Evolutionary conservation across 2,797 vertebrate species (phyloP), one percentile per base, ranked within the genome.

Genomic region (Rhyacichthys aspro): DNA sequence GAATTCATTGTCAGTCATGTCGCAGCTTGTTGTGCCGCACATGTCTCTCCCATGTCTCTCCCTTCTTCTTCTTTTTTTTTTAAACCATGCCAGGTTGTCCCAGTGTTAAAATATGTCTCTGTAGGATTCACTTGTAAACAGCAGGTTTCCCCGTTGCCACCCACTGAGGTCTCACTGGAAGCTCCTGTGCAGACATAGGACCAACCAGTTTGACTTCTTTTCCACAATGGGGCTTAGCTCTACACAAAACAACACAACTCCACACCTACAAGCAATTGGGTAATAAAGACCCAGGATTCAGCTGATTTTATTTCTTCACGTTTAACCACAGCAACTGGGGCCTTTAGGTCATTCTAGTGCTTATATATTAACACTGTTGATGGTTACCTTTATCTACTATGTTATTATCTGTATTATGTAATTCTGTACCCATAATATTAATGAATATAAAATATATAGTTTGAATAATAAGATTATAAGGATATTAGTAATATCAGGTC

Each of bases 201-300:
- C 60, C 23, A 6, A 88, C 88, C 81, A 63, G 86, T 78, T 49
- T n/a, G 73, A 74, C 82, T 54, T 46, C 68, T 77, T 83, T 39
- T 0, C 54, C 15, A 45, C 55, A 17, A 7, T 17, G 17, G n/a
- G 28, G 53, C 36, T 17, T 37, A 9, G 5, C 52, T 39, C 1
- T 16, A 33, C 23, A 28, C 50, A 28, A 28, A 28, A 28, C 23
- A 28, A 56, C 45, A 38, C 42, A 15, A 45, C 34, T 46, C 46
- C 52, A 41, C 59, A 10, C 17, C n/a, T 11, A 16, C 33, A 18
- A 12, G 14, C 9, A 55, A n/a, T 12, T 11, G 7, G 11, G 10
- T 28, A 28, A 28, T 28, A 5, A 2, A 28, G 7, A 28, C 23
- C 3, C 19, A 23, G 19, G 19, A 28, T 28, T 28, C 23, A 28